Base-by-base conservation (phyloP, 2,888 invertebrate species). In the Ganaspis brasiliensis region DNA sequence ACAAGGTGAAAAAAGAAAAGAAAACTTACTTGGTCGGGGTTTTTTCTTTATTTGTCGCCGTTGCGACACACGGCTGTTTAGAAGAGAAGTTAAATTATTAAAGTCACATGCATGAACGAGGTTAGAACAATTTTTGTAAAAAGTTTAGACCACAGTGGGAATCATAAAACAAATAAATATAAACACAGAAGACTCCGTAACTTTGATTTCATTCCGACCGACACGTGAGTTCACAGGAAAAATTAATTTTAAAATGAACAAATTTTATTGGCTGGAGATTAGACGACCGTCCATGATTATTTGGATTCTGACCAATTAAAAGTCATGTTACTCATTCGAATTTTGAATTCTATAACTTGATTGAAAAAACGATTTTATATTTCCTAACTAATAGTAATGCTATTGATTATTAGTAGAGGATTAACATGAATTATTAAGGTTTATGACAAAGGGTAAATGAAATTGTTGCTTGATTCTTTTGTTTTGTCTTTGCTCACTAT, bases 121-220 rank as follows among this genome's bases (percentile, higher is more conserved):
- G 45, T 45, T 67, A 67, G 67, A 40, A 24, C 24, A 67, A 67
- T 24, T 67, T 67, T 45, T 24, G 9, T n/a, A 21, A 24, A 67
- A 67, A 67, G 31, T 21, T 63, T 63, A 63, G 67, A 40, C 14
- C 67, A 45, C 40, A n/a, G 67, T 5, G 21, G 67, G n/a, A n/a
- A 24, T 45, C 45, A 40, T 67, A 67, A 67, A 67, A 67, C 24
- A 67, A 67, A 67, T 67, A 67, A 67, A 67, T 67, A 63, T 63
- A 63, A 63, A 63, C 63, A 63, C 63, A 63, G 63, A 40, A 21
- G 35, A 16, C 16, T 63, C 67, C n/a, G 21, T 21, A 14, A 67
- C 21, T 45, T 45, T 12, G 8, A 16, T 19, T 16, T 19, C 19
- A 52, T n/a, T n/a, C n/a, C n/a, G n/a, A n/a, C n/a, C 9, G 19